A percentile compares a stretch with the other conserved stretches of the same genome.
phyloP scores from a whole-genome alignment of 2,113 vertebrate species.

The Scopus umbretta region DNA sequence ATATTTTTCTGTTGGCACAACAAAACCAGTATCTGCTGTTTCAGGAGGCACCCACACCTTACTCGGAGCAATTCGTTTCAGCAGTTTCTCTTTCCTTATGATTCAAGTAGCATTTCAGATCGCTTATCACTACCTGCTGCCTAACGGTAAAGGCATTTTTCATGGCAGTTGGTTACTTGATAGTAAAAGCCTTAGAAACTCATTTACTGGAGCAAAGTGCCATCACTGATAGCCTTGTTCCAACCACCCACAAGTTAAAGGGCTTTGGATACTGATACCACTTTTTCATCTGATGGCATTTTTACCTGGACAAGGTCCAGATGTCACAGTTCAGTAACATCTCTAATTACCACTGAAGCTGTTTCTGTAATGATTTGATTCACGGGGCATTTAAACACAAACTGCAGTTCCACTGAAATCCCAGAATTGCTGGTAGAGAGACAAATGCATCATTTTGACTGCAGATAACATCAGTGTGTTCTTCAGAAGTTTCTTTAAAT shows the following conservation, averaged over 20 bases:
- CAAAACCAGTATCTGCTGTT: background rate
- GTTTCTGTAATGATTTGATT: background rate
- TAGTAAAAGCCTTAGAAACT: background rate
- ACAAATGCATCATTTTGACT: background rate
- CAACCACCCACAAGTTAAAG: background rate
- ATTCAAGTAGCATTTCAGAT: constrained; percentile 75
- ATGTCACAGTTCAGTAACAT: background rate
- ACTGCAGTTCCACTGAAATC: background rate
- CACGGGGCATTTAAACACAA: background rate
- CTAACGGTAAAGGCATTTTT: constrained; percentile 46
- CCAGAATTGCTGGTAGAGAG: background rate
- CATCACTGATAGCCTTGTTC: background rate
- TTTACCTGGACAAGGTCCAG: background rate
- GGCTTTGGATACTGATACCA: background rate
- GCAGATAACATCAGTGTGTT: background rate
- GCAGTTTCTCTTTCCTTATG: constrained; percentile 66
- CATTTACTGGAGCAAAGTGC: background rate
- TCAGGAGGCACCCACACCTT: constrained; percentile 67
- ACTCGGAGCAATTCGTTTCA: constrained; percentile 53
- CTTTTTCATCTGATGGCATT: background rate
- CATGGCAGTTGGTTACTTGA: background rate
- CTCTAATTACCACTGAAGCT: background rate
- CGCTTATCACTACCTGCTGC: constrained; percentile 66
- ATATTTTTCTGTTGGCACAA: background rate
- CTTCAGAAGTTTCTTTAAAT: background rate